Percentiles rank a stretch among this genome's conserved stretches.
phyloP scores from a whole-genome alignment of 2,797 vertebrate genomes.

The Acanthurus tractus region DNA sequence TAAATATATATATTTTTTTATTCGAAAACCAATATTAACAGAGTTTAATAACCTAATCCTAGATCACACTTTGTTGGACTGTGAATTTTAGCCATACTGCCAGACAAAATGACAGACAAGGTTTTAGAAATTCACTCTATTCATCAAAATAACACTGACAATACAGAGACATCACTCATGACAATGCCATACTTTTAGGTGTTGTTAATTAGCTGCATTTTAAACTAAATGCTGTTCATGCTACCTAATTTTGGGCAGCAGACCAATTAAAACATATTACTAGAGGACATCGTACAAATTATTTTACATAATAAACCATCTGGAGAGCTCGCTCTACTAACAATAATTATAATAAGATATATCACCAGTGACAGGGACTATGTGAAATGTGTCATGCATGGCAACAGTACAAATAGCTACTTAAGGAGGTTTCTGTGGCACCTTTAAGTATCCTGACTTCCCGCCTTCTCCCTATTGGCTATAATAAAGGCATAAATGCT shows the following conservation, averaged over 20 bases:
- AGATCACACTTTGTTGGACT: background rate
- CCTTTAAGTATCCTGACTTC: too few relatives aligned
- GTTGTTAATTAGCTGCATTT: background rate
- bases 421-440: too few relatives aligned
- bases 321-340: too few relatives aligned
- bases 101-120: background rate
- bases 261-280: background rate
- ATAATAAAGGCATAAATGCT: too few relatives aligned
- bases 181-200: background rate
- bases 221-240: background rate
- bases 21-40: background rate
- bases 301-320: background rate
- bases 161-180: background rate
- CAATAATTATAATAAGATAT: background rate
- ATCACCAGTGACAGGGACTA: background rate
- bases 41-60: too few relatives aligned
- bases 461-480: too few relatives aligned
- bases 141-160: background rate
- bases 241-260: background rate
- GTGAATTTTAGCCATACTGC: background rate
- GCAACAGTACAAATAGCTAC: background rate
- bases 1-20: background rate
- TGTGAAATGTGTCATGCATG: background rate
- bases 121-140: background rate
- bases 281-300: background rate